Evolutionary conservation across 1,140 invertebrate species (phyloP).

Genomic region (Drosophila bocki): DNA sequence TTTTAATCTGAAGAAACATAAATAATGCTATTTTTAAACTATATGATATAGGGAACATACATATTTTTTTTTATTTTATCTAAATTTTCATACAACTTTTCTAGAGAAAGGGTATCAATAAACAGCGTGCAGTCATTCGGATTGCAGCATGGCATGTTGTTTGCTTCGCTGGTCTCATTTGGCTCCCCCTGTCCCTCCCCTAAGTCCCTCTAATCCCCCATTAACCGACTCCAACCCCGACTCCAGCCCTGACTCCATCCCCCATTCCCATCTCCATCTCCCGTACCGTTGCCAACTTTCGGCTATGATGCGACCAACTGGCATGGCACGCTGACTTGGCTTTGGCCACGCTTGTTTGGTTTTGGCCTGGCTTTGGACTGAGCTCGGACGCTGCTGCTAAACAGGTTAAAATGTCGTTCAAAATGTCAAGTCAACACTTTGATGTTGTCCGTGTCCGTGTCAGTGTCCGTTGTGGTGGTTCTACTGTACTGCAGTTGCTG

Average conservation of each 20-base stretch:
- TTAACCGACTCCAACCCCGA: constrained; percentile 26
- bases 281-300: constrained; percentile 45
- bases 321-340: constrained; percentile 68
- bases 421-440: constrained; percentile 84
- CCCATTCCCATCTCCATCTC: constrained; percentile 7
- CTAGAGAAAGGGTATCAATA: constrained; percentile 47
- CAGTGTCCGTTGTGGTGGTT: constrained; percentile 44
- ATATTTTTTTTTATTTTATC: too few relatives aligned
- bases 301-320: constrained; percentile 66
- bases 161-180: constrained; percentile 82
- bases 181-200: constrained; percentile 29
- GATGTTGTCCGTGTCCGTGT: constrained; percentile 78
- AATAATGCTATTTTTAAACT: neutral
- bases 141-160: constrained; percentile 81
- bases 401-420: constrained; percentile 84
- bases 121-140: constrained; percentile 73
- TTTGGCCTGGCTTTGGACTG: constrained; percentile 56
- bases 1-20: too few relatives aligned
- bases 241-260: neutral
- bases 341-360: constrained; percentile 79
- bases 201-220: constrained; percentile 30
- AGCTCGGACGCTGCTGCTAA: constrained; percentile 68
- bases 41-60: too few relatives aligned
- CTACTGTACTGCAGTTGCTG: constrained; percentile 28
- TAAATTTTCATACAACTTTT: neutral